Conservation (phyloP, 2,888 invertebrate genomes). For the Trissolcus japonicus region DNA sequence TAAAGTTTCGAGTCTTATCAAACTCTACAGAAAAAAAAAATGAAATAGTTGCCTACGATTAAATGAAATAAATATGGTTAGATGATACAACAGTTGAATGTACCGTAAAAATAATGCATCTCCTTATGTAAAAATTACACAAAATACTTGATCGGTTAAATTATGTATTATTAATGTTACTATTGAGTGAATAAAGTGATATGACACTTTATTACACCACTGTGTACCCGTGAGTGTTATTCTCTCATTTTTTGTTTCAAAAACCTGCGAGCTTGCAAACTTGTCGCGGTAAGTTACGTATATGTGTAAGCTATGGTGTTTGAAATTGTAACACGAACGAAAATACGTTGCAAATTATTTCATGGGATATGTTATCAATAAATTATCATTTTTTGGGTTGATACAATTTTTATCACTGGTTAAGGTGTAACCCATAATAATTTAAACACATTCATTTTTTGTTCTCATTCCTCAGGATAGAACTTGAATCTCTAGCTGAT, state of each 20-base stretch:
- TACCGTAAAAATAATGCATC: constrained; percentile 73
- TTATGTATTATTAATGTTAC: constrained; percentile 76
- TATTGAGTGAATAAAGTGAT: constrained; percentile 76
- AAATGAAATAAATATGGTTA: constrained; percentile 65
- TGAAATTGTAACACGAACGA: constrained; percentile 60
- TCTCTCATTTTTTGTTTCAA: constrained; percentile 48
- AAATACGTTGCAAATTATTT: constrained; percentile 56
- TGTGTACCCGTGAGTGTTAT: constrained; percentile 64
- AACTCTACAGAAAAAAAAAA: constrained; percentile 68
- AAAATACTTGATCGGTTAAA: constrained; percentile 73
- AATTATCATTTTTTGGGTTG: constrained; percentile 59
- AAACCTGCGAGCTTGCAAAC: constrained; percentile 50
- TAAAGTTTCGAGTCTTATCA: constrained; percentile 73
- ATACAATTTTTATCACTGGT: constrained; percentile 20
- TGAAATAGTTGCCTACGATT: constrained; percentile 72
- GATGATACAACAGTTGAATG: constrained; percentile 69
- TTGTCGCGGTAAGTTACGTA: constrained; percentile 58
- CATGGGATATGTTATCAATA: constrained; percentile 63
- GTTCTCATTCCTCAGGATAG: background rate
- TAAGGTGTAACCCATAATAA: background rate
- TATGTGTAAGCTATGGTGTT: constrained; percentile 62
- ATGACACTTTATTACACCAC: constrained; percentile 71
- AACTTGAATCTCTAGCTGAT: background rate
- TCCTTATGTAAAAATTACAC: constrained; percentile 73
- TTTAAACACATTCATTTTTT: background rate